A percentile compares a stretch with the other conserved stretches of the same genome.
Conservation (phyloP, 1,140 invertebrate species). For the Saccostrea cuccullata region DNA sequence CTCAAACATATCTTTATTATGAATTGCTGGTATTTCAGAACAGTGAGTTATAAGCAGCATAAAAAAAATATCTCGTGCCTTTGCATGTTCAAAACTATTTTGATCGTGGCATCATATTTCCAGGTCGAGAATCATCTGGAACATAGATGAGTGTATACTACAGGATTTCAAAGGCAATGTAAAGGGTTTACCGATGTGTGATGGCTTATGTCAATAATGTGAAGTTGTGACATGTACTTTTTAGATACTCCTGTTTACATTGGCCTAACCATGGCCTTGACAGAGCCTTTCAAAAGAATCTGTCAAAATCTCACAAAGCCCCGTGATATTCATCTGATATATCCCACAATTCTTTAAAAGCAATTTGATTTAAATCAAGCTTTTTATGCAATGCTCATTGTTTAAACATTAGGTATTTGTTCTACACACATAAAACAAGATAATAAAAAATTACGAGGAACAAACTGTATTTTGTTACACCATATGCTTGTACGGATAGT, state of each 20-base stretch:
- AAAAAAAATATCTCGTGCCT: not conserved
- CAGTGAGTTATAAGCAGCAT: not conserved
- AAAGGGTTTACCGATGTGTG: not conserved
- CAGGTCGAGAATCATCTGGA: not conserved
- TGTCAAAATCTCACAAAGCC: conserved; percentile 13
- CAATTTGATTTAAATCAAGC: not conserved
- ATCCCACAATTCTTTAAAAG: not conserved
- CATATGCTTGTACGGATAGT: not conserved
- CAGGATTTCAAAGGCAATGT: not conserved
- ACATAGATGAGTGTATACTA: not conserved
- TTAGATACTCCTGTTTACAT: conserved; percentile 11
- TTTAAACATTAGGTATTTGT: conserved; percentile 14
- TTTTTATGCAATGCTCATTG: not conserved
- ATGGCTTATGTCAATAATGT: conserved; percentile 12
- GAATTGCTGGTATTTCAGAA: not conserved
- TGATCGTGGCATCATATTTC: not conserved
- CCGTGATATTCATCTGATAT: not conserved
- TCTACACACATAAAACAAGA: not conserved
- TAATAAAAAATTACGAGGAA: not conserved
- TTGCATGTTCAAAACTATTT: not conserved
- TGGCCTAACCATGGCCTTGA: conserved; percentile 18
- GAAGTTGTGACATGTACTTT: not conserved
- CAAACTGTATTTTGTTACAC: no score
- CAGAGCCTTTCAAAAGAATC: not conserved
- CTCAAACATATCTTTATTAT: no score